Evolutionary conservation across 2,113 vertebrate species (phyloP), one percentile per base, ranked within the genome.

Genomic region (Vulpes vulpes): DNA sequence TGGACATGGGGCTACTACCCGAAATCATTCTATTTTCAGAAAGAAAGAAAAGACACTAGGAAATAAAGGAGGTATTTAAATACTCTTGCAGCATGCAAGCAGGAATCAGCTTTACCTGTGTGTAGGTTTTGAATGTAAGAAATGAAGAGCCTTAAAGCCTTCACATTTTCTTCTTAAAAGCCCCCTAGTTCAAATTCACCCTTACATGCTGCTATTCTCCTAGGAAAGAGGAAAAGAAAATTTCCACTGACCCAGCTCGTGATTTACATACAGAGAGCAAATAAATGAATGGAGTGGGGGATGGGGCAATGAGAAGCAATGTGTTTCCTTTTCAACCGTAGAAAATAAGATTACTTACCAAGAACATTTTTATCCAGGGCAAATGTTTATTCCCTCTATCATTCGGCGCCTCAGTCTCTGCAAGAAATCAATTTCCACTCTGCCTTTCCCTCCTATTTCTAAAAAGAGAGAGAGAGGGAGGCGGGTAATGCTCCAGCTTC

Each of bases 241-340:
- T 93, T 96, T 69, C 91, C 96, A 92, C 80, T 11, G n/a, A 94
- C 79, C 79, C 69, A 4, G 93, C 94, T 95, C 90, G 82, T 97
- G 97, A 92, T 98, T 97, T 80, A 97, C 98, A 96, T 96, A 74
- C 96, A 53, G 65, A 97, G 38, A 98, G 87, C 74, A 60, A 88
- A 95, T 35, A 71, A 80, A 95, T 97, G 94, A 95, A 96, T 92
- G 89, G 71, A 64, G 67, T 35, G 97, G 85, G 94, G 92, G 96
- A 32, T 71, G 97, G 94, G 88, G 25, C 35, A 3, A 51, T 27
- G 74, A 60, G 69, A 90, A 71, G 59, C 69, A 32, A 30, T 4
- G 78, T n/a, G 53, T 79, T 96, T 38, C n/a, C 78, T 95, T 57
- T 94, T 51, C 83, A 86, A 27, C 59, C 15, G 15, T 86, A 30